Evolutionary conservation across 37 sponge, comb jelly and placozoan species (phyloP).

Genomic region (Eunapius fragilis): DNA sequence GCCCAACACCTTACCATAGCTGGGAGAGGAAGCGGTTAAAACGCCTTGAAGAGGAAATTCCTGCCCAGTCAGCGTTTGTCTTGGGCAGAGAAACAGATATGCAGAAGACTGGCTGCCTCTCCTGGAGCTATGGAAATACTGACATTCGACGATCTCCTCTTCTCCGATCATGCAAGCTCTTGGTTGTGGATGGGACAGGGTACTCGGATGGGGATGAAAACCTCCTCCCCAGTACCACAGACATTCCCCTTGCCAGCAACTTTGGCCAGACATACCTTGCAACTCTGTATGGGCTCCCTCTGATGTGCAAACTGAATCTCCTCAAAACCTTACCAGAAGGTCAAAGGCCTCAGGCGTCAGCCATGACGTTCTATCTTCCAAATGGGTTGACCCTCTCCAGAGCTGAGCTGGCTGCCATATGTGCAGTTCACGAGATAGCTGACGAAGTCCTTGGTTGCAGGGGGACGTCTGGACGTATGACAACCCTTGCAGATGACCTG

Average conservation of each 20-base stretch:
- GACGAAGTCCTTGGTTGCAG: constrained; percentile 63
- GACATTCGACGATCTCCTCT: constrained; percentile 69
- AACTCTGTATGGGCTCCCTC: constrained; percentile 57
- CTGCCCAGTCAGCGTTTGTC: constrained; percentile 38
- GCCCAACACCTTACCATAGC: constrained; percentile 33
- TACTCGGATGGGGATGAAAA: constrained; percentile 30
- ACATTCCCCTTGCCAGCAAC: constrained; percentile 77
- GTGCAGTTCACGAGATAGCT: constrained; percentile 47
- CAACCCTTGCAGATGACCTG: constrained; percentile 30
- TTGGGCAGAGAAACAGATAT: constrained; percentile 16
- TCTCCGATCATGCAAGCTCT: constrained; percentile 63
- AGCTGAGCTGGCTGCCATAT: constrained; percentile 49
- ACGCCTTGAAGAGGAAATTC: constrained; percentile 57
- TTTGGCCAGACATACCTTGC: constrained; percentile 65
- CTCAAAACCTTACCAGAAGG: constrained; percentile 29
- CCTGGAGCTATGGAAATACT: constrained; percentile 63
- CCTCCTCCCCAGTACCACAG: constrained; percentile 33
- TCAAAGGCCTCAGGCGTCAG: neutral
- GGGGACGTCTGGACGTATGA: constrained; percentile 40
- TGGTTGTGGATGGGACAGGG: constrained; percentile 57
- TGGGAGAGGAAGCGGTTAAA: constrained; percentile 66
- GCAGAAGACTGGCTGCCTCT: constrained; percentile 12
- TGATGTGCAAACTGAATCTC: constrained; percentile 38
- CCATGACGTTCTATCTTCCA: constrained; percentile 36
- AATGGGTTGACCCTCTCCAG: constrained; percentile 16